Percentiles rank a stretch among this genome's conserved stretches.
phyloP scores from a whole-genome alignment of 1,140 invertebrate species.

The Aphis craccivora region DNA sequence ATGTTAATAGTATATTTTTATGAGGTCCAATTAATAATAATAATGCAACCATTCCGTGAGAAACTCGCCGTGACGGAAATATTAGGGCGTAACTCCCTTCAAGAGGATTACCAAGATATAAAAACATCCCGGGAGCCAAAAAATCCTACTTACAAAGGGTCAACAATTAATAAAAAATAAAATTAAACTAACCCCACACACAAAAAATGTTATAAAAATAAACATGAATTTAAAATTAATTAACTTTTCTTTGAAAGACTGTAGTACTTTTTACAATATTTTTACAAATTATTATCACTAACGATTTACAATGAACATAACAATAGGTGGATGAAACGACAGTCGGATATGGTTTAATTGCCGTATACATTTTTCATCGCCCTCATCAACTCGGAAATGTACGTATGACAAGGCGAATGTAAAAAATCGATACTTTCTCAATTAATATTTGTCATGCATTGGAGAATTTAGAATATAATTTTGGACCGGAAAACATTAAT shows the following conservation, averaged over 20 bases:
- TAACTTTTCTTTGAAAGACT: background rate
- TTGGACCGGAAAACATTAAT: slow-evolving; percentile 16
- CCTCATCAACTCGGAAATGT: background rate
- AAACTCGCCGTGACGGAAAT: slow-evolving; percentile 39
- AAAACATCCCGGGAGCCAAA: slow-evolving; percentile 34
- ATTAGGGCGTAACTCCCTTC: slow-evolving; percentile 44
- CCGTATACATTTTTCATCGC: background rate
- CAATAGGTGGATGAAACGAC: background rate
- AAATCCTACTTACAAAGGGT: background rate
- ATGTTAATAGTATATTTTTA: slow-evolving; percentile 39
- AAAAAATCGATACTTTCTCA: slow-evolving; percentile 3
- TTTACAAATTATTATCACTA: background rate
- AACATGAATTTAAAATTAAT: background rate
- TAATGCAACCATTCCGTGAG: slow-evolving; percentile 34
- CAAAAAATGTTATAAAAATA: slow-evolving; percentile 22
- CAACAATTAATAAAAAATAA: slow-evolving; percentile 14
- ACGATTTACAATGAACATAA: background rate
- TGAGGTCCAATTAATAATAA: slow-evolving; percentile 48
- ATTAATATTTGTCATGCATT: slow-evolving; percentile 4
- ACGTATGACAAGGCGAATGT: background rate
- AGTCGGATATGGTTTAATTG: background rate
- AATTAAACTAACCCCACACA: background rate
- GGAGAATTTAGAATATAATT: background rate
- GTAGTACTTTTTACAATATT: background rate
- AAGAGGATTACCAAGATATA: slow-evolving; percentile 35